phyloP scores from a whole-genome alignment of 2,797 vertebrate genomes.

The Siniperca undulata region DNA sequence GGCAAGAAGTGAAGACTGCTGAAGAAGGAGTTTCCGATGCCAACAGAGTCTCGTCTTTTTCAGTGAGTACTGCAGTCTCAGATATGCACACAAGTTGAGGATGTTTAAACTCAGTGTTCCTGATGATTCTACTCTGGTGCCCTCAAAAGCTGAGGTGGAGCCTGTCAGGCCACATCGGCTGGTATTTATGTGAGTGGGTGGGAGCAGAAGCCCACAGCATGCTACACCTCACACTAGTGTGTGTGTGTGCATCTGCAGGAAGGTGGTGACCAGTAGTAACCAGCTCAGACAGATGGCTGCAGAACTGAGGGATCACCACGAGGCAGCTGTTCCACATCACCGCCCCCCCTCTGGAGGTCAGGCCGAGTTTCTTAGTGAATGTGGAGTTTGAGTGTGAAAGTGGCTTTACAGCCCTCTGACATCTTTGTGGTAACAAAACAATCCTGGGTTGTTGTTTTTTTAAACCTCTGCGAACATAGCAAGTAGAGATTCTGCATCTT shows the following conservation, averaged over 20 bases:
- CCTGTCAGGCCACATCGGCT: constrained; percentile 69
- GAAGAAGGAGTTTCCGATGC: background rate
- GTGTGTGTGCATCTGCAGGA: constrained; percentile 29
- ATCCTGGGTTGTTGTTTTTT: background rate
- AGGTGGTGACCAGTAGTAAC: constrained; percentile 35
- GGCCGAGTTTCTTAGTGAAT: background rate
- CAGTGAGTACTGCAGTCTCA: background rate
- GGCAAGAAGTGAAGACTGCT: background rate
- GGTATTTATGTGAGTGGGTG: constrained; percentile 68
- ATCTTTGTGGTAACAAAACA: background rate
- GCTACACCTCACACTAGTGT: constrained; percentile 47
- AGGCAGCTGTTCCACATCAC: constrained; percentile 69
- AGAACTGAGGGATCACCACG: background rate
- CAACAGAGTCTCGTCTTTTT: background rate
- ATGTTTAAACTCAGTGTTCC: background rate
- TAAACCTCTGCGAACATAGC: background rate
- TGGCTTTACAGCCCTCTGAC: background rate
- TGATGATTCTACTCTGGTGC: constrained; percentile 13
- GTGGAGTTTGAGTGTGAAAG: background rate
- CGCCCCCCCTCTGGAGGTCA: constrained; percentile 32
- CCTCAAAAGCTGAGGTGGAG: constrained; percentile 31
- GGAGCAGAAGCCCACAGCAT: constrained; percentile 45
- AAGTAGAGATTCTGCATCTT: background rate
- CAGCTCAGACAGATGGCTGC: constrained; percentile 45
- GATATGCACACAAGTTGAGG: background rate